Conservation (phyloP, 2,113 vertebrate species). For the Protobothrops flavoviridis region DNA sequence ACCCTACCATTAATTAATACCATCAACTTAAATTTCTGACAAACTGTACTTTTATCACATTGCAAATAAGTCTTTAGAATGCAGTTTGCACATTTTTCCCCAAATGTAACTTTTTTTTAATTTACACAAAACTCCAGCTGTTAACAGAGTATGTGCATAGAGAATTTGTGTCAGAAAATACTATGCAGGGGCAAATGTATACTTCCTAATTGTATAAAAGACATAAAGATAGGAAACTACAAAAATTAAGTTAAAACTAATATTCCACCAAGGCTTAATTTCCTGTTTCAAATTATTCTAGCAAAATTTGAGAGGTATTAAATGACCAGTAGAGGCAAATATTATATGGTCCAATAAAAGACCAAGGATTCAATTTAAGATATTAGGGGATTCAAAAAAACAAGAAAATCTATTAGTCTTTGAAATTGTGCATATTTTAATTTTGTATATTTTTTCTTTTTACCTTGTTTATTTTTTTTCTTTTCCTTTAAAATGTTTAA, state of each 20-base stretch:
- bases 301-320: not conserved
- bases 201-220: too few species aligned
- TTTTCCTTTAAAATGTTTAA: not conserved
- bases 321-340: too few species aligned
- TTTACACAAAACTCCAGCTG: not conserved
- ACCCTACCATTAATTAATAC: not conserved
- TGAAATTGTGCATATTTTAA: too few species aligned
- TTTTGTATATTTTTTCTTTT: too few species aligned
- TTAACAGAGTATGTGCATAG: not conserved
- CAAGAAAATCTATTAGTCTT: too few species aligned
- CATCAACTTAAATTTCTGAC: not conserved
- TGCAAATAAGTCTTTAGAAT: not conserved
- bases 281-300: not conserved
- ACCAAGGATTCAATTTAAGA: too few species aligned
- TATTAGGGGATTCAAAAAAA: too few species aligned
- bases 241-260: not conserved
- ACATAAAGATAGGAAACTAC: not conserved
- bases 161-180: not conserved
- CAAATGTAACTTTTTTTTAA: not conserved
- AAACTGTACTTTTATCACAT: not conserved
- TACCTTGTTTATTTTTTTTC: not conserved
- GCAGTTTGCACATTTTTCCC: not conserved
- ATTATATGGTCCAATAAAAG: too few species aligned
- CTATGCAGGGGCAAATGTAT: not conserved
- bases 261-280: not conserved